These are phyloP conservation scores for Mus caroli DNA, from an alignment of 2,797 vertebrate species.

Conservation along the genomic window DNA sequence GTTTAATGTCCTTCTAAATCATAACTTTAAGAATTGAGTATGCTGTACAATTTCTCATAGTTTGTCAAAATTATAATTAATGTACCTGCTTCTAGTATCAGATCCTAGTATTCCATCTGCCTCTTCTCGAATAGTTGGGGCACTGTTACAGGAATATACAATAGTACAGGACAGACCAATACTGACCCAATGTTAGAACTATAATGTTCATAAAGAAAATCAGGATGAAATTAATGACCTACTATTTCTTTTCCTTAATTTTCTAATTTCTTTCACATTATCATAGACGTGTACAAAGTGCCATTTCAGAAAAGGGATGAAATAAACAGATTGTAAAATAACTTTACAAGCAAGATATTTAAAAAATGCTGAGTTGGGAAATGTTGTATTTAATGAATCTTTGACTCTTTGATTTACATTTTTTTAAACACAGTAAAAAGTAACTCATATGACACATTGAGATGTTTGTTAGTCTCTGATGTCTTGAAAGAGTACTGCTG, in stretches of 20 bases:
- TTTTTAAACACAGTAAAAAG: neutral
- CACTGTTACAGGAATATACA: neutral
- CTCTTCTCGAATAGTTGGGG: neutral
- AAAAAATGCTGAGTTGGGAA: neutral
- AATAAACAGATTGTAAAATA: neutral
- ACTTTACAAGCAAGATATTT: neutral
- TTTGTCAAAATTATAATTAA: neutral
- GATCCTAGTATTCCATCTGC: neutral
- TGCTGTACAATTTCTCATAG: neutral
- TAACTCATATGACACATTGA: neutral
- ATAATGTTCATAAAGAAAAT: neutral
- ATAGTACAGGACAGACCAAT: neutral
- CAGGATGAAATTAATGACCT: slow-evolving; percentile 14
- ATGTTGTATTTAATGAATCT: neutral
- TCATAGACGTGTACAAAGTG: neutral
- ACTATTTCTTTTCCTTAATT: slow-evolving; percentile 5
- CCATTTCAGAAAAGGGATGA: neutral
- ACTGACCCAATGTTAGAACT: neutral
- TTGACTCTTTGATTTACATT: neutral
- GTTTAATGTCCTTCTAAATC: neutral
- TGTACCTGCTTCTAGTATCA: neutral
- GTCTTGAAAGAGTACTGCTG: neutral
- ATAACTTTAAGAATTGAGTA: neutral
- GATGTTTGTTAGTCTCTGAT: neutral
- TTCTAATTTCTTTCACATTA: slow-evolving; percentile 54